A percentile compares a stretch with the other conserved stretches of the same genome.
Conservation (phyloP, 2,888 invertebrate species). For the Agriopis leucophaearia region DNA sequence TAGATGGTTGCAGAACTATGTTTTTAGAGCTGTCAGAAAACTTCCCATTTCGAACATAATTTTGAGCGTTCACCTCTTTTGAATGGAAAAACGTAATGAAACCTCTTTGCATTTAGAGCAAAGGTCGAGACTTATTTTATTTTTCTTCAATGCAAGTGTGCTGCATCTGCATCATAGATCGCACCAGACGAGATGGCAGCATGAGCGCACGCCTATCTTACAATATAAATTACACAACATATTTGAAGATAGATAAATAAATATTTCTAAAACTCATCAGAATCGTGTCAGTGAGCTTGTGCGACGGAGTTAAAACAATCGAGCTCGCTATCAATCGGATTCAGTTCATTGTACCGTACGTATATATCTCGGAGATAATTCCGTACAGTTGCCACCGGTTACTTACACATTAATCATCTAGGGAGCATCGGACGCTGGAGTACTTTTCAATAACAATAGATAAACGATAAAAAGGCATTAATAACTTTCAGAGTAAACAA, state of each 20-base stretch:
- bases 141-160: too few relatives aligned
- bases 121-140: too few relatives aligned
- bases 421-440: conserved; percentile 23
- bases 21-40: too few relatives aligned
- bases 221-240: not conserved
- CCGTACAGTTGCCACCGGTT: conserved; percentile 34
- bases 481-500: conserved; percentile 7
- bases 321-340: conserved; percentile 54
- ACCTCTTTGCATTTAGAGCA: too few relatives aligned
- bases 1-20: too few relatives aligned
- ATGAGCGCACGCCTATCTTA: too few relatives aligned
- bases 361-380: conserved; percentile 48
- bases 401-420: conserved; percentile 38
- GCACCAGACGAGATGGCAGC: too few relatives aligned
- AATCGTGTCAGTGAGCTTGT: conserved; percentile 46
- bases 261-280: conserved; percentile 25
- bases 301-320: conserved; percentile 56
- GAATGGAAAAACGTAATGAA: too few relatives aligned
- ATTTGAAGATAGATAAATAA: not conserved
- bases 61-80: too few relatives aligned
- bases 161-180: too few relatives aligned
- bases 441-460: conserved; percentile 24
- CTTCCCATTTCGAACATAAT: too few relatives aligned
- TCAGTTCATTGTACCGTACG: conserved; percentile 56
- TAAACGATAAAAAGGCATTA: conserved; percentile 12